Evolutionary conservation across 2,888 invertebrate species (phyloP).

Genomic region (Craniophora ligustri): DNA sequence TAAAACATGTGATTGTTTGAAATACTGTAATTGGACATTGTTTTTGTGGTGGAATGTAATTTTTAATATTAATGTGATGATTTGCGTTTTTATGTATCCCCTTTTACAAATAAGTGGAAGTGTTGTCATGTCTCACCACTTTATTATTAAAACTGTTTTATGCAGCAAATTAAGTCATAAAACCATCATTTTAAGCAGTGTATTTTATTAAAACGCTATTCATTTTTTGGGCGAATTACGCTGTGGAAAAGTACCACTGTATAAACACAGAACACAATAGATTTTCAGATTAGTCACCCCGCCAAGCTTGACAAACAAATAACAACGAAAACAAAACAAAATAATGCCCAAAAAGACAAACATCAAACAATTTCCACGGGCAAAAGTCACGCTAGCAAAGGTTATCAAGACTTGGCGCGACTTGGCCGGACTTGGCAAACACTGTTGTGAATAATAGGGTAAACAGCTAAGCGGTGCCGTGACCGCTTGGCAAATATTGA

Average conservation of each 20-base stretch:
- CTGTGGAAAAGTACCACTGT: constrained; percentile 10
- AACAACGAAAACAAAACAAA: constrained; percentile 50
- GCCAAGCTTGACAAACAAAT: constrained; percentile 46
- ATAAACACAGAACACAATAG: constrained; percentile 39
- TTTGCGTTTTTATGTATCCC: no score
- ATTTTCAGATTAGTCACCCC: constrained; percentile 50
- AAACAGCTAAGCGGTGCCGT: constrained; percentile 81
- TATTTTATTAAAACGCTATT: not conserved
- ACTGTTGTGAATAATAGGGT: constrained; percentile 81
- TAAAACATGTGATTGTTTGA: constrained; percentile 45
- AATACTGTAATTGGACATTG: constrained; percentile 31
- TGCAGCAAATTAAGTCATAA: no score
- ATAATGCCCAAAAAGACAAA: constrained; percentile 55
- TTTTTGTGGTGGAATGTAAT: constrained; percentile 17
- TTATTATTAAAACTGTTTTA: no score
- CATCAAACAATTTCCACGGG: constrained; percentile 71
- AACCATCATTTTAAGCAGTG: no score
- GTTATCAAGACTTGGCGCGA: constrained; percentile 55
- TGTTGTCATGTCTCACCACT: no score
- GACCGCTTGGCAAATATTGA: constrained; percentile 80
- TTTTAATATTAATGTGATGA: not conserved
- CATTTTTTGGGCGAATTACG: constrained; percentile 4
- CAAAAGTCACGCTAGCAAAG: constrained; percentile 78
- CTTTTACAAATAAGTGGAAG: no score
- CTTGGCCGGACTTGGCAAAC: constrained; percentile 74